Evolutionary conservation across 2,113 vertebrate genomes (phyloP).

Genomic region (Podocnemis expansa): DNA sequence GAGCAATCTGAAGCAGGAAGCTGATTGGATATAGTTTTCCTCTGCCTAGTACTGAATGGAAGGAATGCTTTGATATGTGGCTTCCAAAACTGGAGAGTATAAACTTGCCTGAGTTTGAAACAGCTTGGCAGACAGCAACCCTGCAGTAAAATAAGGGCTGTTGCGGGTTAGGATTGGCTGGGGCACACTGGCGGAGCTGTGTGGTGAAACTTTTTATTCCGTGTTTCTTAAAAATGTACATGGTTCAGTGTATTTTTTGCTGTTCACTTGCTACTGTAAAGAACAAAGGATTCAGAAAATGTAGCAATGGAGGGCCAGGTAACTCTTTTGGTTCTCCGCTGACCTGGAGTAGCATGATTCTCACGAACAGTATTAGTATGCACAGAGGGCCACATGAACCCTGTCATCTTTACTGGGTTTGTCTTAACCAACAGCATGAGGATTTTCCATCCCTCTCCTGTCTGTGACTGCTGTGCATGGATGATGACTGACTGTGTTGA

Average conservation of each 20-base stretch:
- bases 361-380: not conserved
- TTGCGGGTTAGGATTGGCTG: not conserved
- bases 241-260: not conserved
- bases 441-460: conserved; percentile 36
- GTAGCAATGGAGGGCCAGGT: not conserved
- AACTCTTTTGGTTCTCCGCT: not conserved
- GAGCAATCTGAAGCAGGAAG: not conserved
- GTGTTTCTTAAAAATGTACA: not conserved
- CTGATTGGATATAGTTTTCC: not conserved
- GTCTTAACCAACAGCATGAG: not conserved
- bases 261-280: not conserved
- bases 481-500: conserved; percentile 40
- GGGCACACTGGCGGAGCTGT: not conserved
- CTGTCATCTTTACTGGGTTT: not conserved
- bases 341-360: not conserved
- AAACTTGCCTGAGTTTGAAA: not conserved
- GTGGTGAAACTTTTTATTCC: conserved; percentile 3
- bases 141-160: not conserved
- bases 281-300: not conserved
- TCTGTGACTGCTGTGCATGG: fast-evolving
- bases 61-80: not conserved
- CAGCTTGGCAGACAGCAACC: not conserved
- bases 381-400: not conserved
- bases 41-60: not conserved
- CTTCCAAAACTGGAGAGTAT: not conserved